These are phyloP conservation scores for Netelia fuscicornis DNA, from an alignment of 2,888 invertebrate species.

Conservation along the genomic window DNA sequence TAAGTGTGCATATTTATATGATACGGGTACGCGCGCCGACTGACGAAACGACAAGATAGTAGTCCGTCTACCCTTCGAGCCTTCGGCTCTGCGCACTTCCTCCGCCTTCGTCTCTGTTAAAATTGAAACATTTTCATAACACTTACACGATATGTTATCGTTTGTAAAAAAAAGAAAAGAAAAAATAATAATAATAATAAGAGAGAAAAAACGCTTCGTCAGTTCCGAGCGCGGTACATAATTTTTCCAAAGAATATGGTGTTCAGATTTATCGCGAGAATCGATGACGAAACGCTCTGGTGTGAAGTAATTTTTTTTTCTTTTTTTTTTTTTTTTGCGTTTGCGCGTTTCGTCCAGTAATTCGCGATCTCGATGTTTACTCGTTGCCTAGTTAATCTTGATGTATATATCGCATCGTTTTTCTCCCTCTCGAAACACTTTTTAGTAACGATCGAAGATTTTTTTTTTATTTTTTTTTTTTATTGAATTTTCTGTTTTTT, in stretches of 20 bases:
- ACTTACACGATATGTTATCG: slow-evolving; percentile 6
- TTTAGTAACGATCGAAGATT: not conserved
- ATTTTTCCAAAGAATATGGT: slow-evolving; percentile 78
- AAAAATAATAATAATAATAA: too few relatives aligned
- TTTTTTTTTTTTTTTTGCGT: not conserved
- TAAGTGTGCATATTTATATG: not conserved
- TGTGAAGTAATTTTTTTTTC: not conserved
- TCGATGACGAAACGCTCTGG: slow-evolving; percentile 34
- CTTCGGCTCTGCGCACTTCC: not conserved
- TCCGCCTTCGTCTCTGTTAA: not conserved
- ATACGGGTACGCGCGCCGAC: slow-evolving; percentile 1
- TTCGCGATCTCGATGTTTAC: slow-evolving; percentile 45
- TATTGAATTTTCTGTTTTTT: not conserved
- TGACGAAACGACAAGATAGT: not conserved
- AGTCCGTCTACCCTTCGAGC: not conserved
- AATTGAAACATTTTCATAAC: slow-evolving; percentile 29
- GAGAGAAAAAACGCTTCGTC: slow-evolving; percentile 20
- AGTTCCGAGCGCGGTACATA: slow-evolving; percentile 51
- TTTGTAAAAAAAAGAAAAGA: not conserved
- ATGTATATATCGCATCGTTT: slow-evolving; percentile 40
- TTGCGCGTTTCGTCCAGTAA: slow-evolving; percentile 10
- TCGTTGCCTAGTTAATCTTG: slow-evolving; percentile 48
- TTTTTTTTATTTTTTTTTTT: not conserved
- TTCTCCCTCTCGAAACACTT: not conserved
- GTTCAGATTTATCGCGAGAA: slow-evolving; percentile 72